Evolutionary conservation across 2,888 invertebrate species (phyloP).

Genomic region (Clitarchus hookeri): DNA sequence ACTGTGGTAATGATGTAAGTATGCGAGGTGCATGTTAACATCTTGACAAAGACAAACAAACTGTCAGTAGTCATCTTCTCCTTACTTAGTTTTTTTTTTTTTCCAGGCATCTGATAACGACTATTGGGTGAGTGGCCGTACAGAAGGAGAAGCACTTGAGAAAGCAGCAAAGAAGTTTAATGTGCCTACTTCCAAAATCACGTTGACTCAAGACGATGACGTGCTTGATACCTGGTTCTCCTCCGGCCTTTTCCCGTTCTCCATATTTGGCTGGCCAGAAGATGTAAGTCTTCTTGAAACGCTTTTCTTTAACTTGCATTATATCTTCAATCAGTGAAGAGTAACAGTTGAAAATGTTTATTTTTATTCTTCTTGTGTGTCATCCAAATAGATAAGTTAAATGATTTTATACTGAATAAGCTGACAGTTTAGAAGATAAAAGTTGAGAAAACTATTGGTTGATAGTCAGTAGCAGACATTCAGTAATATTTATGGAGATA

Average conservation of each 20-base stretch:
- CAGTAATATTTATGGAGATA: too few relatives aligned
- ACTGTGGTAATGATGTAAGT: neutral
- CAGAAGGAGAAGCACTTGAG: conserved; percentile 71
- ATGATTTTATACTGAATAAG: too few relatives aligned
- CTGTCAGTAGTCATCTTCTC: neutral
- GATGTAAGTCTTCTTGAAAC: conserved; percentile 55
- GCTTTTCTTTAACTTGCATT: too few relatives aligned
- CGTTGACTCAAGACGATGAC: conserved; percentile 83
- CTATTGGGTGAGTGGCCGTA: conserved; percentile 64
- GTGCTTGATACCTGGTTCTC: conserved; percentile 99
- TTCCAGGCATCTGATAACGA: conserved; percentile 54
- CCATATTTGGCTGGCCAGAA: conserved; percentile 97
- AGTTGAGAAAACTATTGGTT: too few relatives aligned
- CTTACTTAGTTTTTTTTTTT: conserved; percentile 30
- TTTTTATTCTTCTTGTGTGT: too few relatives aligned
- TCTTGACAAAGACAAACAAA: too few relatives aligned
- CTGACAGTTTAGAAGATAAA: too few relatives aligned
- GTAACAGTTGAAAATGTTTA: too few relatives aligned
- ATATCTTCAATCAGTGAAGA: too few relatives aligned
- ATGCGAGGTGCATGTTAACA: too few relatives aligned
- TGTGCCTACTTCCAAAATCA: conserved; percentile 60
- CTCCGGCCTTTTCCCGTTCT: conserved; percentile 94
- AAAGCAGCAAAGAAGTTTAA: conserved; percentile 78
- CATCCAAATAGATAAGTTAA: too few relatives aligned
- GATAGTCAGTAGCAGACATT: too few relatives aligned